Evolutionary conservation across 2,113 vertebrate genomes (phyloP).

Genomic region (Pteronura brasiliensis): DNA sequence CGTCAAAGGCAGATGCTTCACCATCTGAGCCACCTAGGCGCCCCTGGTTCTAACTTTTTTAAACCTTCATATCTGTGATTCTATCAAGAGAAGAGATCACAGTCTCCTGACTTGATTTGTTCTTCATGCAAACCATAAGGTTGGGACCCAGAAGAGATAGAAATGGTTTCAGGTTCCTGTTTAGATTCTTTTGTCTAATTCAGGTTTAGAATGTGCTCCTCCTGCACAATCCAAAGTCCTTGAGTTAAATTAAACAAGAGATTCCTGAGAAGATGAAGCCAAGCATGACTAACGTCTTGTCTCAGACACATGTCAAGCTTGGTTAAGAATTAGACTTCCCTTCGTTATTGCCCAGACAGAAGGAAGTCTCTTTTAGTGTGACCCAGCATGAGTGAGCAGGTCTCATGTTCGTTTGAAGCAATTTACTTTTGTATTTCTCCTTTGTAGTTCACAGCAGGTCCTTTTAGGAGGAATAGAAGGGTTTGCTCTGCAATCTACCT

Average conservation of each 20-base stretch:
- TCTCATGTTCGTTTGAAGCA: slow-evolving; percentile 64
- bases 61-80: slow-evolving; percentile 29
- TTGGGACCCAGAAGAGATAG: slow-evolving; percentile 67
- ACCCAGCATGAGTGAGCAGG: slow-evolving; percentile 72
- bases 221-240: slow-evolving; percentile 63
- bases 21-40: too few species aligned
- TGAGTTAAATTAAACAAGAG: slow-evolving; percentile 81
- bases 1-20: too few species aligned
- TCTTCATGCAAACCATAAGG: slow-evolving; percentile 61
- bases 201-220: slow-evolving; percentile 61
- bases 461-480: slow-evolving; percentile 54
- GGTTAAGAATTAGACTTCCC: slow-evolving; percentile 80
- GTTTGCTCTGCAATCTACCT: slow-evolving; percentile 64
- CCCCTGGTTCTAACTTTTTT: too few species aligned
- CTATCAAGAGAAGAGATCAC: slow-evolving; percentile 30
- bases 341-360: slow-evolving; percentile 54
- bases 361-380: slow-evolving; percentile 57
- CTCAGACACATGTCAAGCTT: slow-evolving; percentile 72
- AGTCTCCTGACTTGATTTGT: slow-evolving; percentile 65
- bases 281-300: slow-evolving; percentile 83
- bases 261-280: slow-evolving; percentile 77
- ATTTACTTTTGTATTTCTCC: slow-evolving; percentile 70
- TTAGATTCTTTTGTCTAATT: slow-evolving; percentile 75
- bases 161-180: slow-evolving; percentile 72
- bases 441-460: slow-evolving; percentile 78